These are phyloP conservation scores for Aspidapion aeneum DNA, from an alignment of 2,888 invertebrate species.

Conservation along the genomic window DNA sequence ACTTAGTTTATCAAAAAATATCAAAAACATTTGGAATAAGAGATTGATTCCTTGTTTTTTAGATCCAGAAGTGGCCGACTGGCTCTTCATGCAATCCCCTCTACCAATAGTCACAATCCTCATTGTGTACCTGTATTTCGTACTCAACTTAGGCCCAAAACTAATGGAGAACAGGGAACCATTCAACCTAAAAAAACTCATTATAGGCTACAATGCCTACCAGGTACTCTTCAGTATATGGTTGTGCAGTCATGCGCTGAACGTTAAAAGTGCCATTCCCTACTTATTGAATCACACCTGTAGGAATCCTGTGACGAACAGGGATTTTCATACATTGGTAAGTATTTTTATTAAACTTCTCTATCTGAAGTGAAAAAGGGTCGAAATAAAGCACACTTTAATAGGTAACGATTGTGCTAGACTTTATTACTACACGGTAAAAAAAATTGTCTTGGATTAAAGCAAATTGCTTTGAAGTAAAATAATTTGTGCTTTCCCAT, in stretches of 20 bases:
- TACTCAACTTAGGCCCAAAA: conserved; percentile 69
- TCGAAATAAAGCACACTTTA: too few species aligned
- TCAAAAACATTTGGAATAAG: too few species aligned
- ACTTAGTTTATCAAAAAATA: too few species aligned
- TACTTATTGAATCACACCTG: conserved; percentile 36
- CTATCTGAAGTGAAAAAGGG: too few species aligned
- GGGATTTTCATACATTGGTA: conserved; percentile 36
- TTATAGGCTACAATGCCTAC: conserved; percentile 80
- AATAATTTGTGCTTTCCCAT: too few species aligned
- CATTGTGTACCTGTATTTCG: conserved; percentile 66
- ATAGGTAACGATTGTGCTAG: too few species aligned
- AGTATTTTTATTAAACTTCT: too few species aligned
- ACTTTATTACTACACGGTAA: too few species aligned
- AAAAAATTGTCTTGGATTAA: too few species aligned
- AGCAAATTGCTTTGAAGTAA: too few species aligned
- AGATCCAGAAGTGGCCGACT: conserved; percentile 74
- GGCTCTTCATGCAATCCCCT: conserved; percentile 76
- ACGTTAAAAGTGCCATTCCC: conserved; percentile 36
- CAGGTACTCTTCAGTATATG: conserved; percentile 84
- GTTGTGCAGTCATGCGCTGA: conserved; percentile 53
- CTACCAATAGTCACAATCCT: conserved; percentile 65
- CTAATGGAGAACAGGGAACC: conserved; percentile 73
- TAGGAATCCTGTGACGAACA: conserved; percentile 34
- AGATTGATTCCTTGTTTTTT: conserved; percentile 35
- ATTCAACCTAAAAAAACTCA: conserved; percentile 66